These are phyloP conservation scores for Anser brachyrhynchus DNA, from an alignment of 2,113 vertebrate species.

Conservation along the genomic window DNA sequence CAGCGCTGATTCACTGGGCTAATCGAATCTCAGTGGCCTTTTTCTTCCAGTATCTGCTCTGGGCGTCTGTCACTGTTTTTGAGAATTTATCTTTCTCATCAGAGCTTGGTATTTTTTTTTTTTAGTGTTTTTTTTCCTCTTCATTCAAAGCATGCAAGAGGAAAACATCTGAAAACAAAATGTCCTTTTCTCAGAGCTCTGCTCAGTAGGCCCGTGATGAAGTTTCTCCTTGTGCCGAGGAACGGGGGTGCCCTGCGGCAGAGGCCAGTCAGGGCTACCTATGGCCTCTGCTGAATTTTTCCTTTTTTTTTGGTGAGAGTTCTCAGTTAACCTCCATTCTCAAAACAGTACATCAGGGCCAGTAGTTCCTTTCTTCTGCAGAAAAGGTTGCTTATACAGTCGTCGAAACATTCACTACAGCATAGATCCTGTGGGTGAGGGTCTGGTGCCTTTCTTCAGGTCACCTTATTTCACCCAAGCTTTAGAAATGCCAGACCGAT, in stretches of 20 bases:
- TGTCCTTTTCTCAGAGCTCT: background rate
- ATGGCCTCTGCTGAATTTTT: background rate
- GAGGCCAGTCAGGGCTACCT: background rate
- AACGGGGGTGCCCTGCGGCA: rapidly evolving
- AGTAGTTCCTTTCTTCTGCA: background rate
- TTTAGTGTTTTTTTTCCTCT: background rate
- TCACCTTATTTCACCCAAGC: background rate
- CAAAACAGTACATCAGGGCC: background rate
- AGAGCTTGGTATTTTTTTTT: background rate
- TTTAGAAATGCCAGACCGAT: background rate
- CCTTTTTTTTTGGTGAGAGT: background rate
- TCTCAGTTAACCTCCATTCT: background rate
- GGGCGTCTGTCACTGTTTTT: slow-evolving; percentile 54
- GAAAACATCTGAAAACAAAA: slow-evolving; percentile 25
- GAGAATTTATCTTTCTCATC: slow-evolving; percentile 69
- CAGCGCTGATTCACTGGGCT: slow-evolving; percentile 61
- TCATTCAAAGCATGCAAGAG: slow-evolving; percentile 13
- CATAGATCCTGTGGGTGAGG: background rate
- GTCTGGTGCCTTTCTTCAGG: background rate
- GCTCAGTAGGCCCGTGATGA: background rate
- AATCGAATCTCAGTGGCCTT: slow-evolving; percentile 58
- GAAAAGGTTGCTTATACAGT: background rate
- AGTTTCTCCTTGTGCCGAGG: background rate
- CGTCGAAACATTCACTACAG: background rate
- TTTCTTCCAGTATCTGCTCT: slow-evolving; percentile 52